A percentile compares a stretch with the other conserved stretches of the same genome.
Evolutionary conservation across 2,797 vertebrate species (phyloP).

Genomic region (Hylomyscus alleni): DNA sequence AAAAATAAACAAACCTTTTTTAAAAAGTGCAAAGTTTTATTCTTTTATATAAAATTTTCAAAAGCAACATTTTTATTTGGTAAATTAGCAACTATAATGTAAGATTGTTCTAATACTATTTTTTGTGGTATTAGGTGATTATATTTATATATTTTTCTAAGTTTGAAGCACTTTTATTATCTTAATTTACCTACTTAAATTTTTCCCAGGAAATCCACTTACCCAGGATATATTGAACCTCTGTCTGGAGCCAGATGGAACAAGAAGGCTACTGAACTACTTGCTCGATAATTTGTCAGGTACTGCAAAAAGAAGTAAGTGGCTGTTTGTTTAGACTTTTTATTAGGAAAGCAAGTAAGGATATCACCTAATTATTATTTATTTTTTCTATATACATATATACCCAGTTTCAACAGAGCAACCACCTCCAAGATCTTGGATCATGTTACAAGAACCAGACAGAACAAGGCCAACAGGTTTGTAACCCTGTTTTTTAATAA

Average conservation of each 20-base stretch:
- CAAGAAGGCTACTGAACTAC: conserved; percentile 97
- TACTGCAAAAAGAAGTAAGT: conserved; percentile 98
- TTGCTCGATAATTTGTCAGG: conserved; percentile 99
- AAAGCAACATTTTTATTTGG: conserved; percentile 27
- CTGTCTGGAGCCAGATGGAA: conserved; percentile 99
- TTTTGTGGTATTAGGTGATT: not conserved
- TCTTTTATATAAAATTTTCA: conserved; percentile 14
- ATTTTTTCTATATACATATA: conserved; percentile 60
- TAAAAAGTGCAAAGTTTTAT: conserved; percentile 16
- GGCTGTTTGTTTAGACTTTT: conserved; percentile 79
- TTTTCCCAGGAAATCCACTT: conserved; percentile 97
- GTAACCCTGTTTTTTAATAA: conserved; percentile 72
- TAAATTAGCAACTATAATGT: conserved; percentile 1
- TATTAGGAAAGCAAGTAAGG: conserved; percentile 80
- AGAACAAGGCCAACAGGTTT: conserved; percentile 94
- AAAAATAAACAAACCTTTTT: not conserved
- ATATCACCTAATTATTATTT: conserved; percentile 80
- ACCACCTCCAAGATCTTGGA: conserved; percentile 98
- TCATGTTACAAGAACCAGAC: conserved; percentile 97
- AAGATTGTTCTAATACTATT: not conserved
- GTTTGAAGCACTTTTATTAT: conserved; percentile 58
- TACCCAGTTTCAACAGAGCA: conserved; percentile 95
- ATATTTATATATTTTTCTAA: conserved; percentile 42
- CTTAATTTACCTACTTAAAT: conserved; percentile 73
- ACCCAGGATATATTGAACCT: conserved; percentile 99